phyloP scores from a whole-genome alignment of 2,888 invertebrate genomes.

The Steinernema hermaphroditum region DNA sequence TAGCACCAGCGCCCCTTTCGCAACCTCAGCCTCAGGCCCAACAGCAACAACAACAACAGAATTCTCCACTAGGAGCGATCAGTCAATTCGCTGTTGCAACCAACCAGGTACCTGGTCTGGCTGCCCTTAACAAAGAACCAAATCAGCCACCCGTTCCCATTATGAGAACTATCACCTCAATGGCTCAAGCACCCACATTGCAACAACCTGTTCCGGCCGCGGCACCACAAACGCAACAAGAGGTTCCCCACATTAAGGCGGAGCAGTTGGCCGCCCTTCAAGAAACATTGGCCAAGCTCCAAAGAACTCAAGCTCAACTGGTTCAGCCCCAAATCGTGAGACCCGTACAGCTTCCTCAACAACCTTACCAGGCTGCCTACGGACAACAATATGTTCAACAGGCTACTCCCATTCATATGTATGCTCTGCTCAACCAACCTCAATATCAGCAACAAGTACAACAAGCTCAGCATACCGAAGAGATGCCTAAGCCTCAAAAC shows the following conservation, averaged over 20 bases:
- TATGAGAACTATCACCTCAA: conserved; percentile 2
- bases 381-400: background rate
- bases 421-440: background rate
- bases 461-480: background rate
- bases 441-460: background rate
- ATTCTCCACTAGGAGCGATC: background rate
- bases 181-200: conserved; percentile 4
- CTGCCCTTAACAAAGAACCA: conserved; percentile 10
- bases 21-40: too few relatives aligned
- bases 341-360: background rate
- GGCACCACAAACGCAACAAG: background rate
- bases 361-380: background rate
- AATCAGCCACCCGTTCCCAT: conserved; percentile 18
- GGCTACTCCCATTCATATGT: background rate
- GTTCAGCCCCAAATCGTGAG: background rate
- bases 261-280: conserved; percentile 1
- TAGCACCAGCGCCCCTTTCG: background rate
- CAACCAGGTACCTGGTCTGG: conserved; percentile 16
- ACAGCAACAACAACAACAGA: conserved; percentile 12
- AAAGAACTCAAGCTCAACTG: background rate
- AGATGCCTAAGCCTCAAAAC: background rate
- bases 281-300: conserved; percentile 14
- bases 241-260: background rate
- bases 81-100: conserved; percentile 15
- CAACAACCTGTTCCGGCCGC: background rate